Percentiles rank a stretch among this genome's conserved stretches.
These are phyloP conservation scores for Dendroctonus valens DNA, from an alignment of 1,140 invertebrate species.

Conservation along the genomic window DNA sequence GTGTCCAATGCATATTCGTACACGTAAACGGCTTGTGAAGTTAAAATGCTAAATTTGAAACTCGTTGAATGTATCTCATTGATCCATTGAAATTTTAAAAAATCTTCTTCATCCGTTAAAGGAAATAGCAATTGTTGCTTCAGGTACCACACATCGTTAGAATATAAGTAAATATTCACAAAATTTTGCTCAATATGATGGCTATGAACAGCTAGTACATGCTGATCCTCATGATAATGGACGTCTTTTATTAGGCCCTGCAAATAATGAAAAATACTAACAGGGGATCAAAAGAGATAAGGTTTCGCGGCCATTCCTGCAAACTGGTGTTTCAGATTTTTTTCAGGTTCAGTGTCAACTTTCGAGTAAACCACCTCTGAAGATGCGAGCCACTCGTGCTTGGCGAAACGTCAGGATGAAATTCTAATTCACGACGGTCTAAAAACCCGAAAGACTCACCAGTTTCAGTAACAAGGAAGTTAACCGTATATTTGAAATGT, in stretches of 20 bases:
- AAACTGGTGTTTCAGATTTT: too few species aligned
- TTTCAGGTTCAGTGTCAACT: too few species aligned
- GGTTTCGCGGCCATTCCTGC: too few species aligned
- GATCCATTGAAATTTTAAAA: constrained; percentile 33
- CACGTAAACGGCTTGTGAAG: constrained; percentile 18
- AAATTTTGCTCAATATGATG: neutral
- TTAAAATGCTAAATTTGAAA: constrained; percentile 33
- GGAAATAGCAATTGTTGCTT: constrained; percentile 36
- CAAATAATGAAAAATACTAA: constrained; percentile 12
- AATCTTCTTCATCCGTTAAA: constrained; percentile 11
- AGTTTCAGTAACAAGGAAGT: too few species aligned
- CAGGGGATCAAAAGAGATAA: too few species aligned
- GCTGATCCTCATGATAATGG: constrained; percentile 34
- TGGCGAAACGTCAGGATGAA: too few species aligned
- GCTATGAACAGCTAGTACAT: constrained; percentile 32
- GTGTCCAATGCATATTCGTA: constrained; percentile 28
- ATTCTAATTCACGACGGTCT: too few species aligned
- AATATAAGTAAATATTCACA: constrained; percentile 33
- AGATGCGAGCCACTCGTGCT: too few species aligned
- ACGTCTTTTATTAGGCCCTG: constrained; percentile 34
- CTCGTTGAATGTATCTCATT: constrained; percentile 19
- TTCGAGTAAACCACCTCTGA: too few species aligned
- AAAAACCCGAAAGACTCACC: too few species aligned
- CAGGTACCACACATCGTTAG: constrained; percentile 38
- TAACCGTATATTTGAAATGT: too few species aligned